Evolutionary conservation across 2,113 vertebrate genomes (phyloP).

Genomic region (Heloderma charlesbogerti): DNA sequence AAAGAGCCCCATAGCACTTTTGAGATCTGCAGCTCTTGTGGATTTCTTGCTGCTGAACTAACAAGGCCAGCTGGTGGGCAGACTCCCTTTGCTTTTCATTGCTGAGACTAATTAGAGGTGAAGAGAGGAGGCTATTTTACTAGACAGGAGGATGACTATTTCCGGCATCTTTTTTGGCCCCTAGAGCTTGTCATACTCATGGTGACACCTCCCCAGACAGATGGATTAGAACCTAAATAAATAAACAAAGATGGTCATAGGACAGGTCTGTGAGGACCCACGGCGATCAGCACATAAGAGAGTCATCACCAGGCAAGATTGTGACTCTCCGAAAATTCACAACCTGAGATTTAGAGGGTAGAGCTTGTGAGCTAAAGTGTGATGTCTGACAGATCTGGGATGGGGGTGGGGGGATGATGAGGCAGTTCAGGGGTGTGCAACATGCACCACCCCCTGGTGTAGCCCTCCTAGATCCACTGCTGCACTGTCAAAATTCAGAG

Average conservation of each 20-base stretch:
- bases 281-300: neutral
- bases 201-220: neutral
- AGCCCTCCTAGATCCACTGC: too few species aligned
- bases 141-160: neutral
- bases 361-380: neutral
- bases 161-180: neutral
- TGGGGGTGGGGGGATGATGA: too few species aligned
- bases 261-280: neutral
- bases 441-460: too few species aligned
- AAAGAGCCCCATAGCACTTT: slow-evolving; percentile 3
- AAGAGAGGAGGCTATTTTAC: neutral
- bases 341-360: too few species aligned
- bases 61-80: slow-evolving; percentile 13
- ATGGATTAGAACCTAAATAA: neutral
- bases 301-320: neutral
- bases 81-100: slow-evolving; percentile 3
- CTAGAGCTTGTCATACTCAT: neutral
- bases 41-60: neutral
- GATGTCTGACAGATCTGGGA: neutral
- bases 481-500: too few species aligned
- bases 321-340: too few species aligned
- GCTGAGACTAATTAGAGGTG: slow-evolving; percentile 4
- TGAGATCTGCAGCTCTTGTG: slow-evolving; percentile 1
- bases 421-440: too few species aligned
- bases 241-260: neutral